Base-by-base conservation (phyloP, 1,140 invertebrate species). In the Schlechtendalia chinensis region DNA sequence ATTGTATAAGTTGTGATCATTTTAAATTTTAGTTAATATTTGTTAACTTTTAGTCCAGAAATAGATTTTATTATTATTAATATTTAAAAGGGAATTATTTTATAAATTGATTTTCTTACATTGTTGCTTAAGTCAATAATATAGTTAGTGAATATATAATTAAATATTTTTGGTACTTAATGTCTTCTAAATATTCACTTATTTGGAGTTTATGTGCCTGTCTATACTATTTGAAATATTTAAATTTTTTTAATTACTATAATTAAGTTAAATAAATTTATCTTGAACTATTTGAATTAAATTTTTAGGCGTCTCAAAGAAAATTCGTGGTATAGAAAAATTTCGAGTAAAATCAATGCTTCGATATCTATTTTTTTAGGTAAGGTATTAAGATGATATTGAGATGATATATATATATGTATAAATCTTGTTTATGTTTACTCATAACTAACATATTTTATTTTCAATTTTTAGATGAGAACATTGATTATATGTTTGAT, bases 321-420 rank as follows among this genome's bases (percentile, higher is more conserved):
- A n/a, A 72, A 54, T 5, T 29, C 69, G 17, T 79, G 32, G 24
- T 22, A 79, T 2, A 79, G 24, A 61, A 79, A 53, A 29, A 50
- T 32, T 19, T 79, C 75, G 19, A 79, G 58, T 79, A 79, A 79
- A 79, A 79, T 79, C 22, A 79, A 61, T 61, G 12, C 56, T n/a
- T 22, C 22, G 8, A 19, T 79, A 27, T 45, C 17, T 79, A 17
- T 79, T 45, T 79, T 47, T 79, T 63, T 79, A 47, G 39, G 75
- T 79, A 61, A 63, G 22, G 11, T 19, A 63, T 61, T 17, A 45
- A 27, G 27, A 0, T 19, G 29, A 61, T 63, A n/a, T 4, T 24
- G 16, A 22, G 39, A 39, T 39, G 0, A 10, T 39, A 5, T 22
- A 22, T 8, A 67, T 39, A 39, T 8, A 39, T 39, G 8, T 39